These are phyloP conservation scores for Anoplius nigerrimus DNA, from an alignment of 2,888 invertebrate genomes.

Conservation along the genomic window DNA sequence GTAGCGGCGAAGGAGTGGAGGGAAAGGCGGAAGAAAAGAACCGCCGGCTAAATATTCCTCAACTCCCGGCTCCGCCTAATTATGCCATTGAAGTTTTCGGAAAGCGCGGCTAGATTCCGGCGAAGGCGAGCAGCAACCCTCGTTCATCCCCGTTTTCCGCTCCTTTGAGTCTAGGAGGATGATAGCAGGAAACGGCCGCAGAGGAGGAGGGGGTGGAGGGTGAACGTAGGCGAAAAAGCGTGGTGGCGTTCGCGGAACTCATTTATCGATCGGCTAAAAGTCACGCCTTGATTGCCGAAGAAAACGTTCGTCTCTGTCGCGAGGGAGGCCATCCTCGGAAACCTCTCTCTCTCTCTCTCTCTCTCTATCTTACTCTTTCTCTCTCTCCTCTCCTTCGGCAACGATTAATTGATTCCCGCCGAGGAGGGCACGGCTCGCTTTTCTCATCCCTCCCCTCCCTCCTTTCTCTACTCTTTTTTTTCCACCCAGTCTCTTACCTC, in stretches of 20 bases:
- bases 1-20: no score
- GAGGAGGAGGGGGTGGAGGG: no score
- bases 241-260: slow-evolving; percentile 26
- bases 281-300: slow-evolving; percentile 25
- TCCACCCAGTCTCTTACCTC: no score
- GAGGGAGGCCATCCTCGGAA: no score
- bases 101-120: not conserved
- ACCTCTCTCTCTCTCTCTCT: no score
- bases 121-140: slow-evolving; percentile 33
- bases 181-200: no score
- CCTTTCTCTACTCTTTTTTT: no score
- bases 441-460: slow-evolving; percentile 10
- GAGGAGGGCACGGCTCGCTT: slow-evolving; percentile 25
- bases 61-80: no score
- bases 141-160: not conserved
- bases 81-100: not conserved
- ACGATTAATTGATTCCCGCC: slow-evolving; percentile 41
- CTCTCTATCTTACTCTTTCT: no score
- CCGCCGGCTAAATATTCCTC: no score
- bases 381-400: slow-evolving; percentile 8
- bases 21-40: no score
- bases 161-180: no score
- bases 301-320: slow-evolving; percentile 9
- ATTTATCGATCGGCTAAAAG: slow-evolving; percentile 40
- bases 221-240: slow-evolving; percentile 8